These are phyloP conservation scores for Smittia sp. DNA, from an alignment of 2,888 invertebrate species.

Conservation along the genomic window DNA sequence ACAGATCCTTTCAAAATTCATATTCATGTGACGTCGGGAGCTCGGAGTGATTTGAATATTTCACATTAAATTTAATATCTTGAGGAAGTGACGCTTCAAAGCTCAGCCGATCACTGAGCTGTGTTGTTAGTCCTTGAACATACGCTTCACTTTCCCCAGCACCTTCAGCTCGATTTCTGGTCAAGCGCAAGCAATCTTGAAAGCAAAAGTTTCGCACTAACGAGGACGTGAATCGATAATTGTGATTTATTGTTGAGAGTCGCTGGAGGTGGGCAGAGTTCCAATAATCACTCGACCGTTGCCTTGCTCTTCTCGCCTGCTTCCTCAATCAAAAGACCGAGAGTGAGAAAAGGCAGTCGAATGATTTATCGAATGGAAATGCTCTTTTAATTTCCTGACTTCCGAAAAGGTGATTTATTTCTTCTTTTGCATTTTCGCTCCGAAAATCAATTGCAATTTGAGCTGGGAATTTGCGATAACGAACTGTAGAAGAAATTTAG, in stretches of 20 bases:
- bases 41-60: too few relatives aligned
- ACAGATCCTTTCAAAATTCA: background rate
- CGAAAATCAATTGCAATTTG: background rate
- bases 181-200: background rate
- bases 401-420: slow-evolving; percentile 6
- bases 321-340: slow-evolving; percentile 3
- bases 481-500: background rate
- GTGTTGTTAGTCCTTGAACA: too few relatives aligned
- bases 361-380: slow-evolving; percentile 23
- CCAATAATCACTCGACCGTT: background rate
- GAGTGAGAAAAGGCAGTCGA: background rate
- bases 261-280: background rate
- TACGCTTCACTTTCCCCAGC: too few relatives aligned
- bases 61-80: too few relatives aligned
- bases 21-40: background rate
- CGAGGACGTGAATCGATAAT: background rate
- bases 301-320: background rate
- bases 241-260: background rate
- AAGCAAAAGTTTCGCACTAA: background rate
- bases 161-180: too few relatives aligned
- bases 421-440: background rate
- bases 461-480: background rate
- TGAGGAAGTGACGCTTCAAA: too few relatives aligned
- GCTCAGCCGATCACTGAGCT: too few relatives aligned
- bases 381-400: slow-evolving; percentile 19